These are phyloP conservation scores for Xanthorhoe spadicearia DNA, from an alignment of 2,888 invertebrate species.

Conservation along the genomic window DNA sequence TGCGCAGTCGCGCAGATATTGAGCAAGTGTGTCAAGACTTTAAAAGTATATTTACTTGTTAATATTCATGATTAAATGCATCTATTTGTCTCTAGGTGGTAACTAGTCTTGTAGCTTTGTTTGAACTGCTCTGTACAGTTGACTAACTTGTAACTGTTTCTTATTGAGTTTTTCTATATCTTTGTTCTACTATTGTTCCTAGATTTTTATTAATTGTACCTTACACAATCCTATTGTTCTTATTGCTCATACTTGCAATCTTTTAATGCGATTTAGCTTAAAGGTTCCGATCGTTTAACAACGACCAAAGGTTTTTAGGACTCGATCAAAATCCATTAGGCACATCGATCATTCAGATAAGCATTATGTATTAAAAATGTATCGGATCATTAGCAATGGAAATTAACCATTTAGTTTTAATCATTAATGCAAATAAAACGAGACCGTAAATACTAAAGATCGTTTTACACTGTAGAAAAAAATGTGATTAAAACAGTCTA, in stretches of 20 bases:
- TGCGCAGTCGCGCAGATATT: slow-evolving; percentile 56
- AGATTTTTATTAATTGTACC: background rate
- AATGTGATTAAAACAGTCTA: background rate
- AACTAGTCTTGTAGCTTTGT: background rate
- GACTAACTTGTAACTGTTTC: too few species aligned
- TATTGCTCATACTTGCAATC: background rate
- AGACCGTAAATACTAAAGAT: slow-evolving; percentile 38
- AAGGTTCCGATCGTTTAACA: background rate
- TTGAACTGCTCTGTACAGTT: background rate
- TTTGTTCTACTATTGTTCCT: background rate
- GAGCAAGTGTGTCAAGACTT: slow-evolving; percentile 66
- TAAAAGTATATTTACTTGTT: slow-evolving; percentile 17
- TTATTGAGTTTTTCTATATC: background rate
- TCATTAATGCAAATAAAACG: slow-evolving; percentile 52
- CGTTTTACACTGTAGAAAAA: background rate
- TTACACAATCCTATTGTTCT: background rate
- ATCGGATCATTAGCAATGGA: slow-evolving; percentile 37
- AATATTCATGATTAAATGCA: background rate
- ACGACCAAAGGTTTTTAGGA: slow-evolving; percentile 15
- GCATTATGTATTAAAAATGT: slow-evolving; percentile 33
- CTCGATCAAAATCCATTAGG: slow-evolving; percentile 19
- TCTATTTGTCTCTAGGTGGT: background rate
- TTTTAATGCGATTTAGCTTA: background rate
- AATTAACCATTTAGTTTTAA: slow-evolving; percentile 34
- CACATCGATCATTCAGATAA: slow-evolving; percentile 25